Base-by-base conservation (phyloP, 1,140 invertebrate species). In the Lepidotrigona ventralis region DNA sequence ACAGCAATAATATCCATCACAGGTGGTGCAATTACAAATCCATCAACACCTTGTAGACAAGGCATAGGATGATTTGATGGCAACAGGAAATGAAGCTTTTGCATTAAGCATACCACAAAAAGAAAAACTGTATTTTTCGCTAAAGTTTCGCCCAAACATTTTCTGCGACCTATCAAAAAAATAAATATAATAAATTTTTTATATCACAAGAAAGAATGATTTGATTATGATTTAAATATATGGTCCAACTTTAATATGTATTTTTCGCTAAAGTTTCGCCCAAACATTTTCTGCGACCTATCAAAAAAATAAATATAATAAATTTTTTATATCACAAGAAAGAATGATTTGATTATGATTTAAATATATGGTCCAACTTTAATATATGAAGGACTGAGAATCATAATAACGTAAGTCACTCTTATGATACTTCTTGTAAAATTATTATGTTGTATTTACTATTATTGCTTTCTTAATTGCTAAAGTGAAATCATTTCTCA, bases 181-280 rank as follows among this genome's bases (percentile, higher is more conserved):
- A 15, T 68, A 58, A 63, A 70, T 73, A 70, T 66, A 51, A 54
- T 63, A 39, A 26, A 56, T 8, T 46, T 46, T n/a, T 46, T 46
- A 46, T 46, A 39, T 39, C 4, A 39, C 39, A 39, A 39, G 5
- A 39, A 39, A 39, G 6, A 39, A 19, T 12, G 6, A 70, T n/a
- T 23, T 51, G 5, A 70, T 51, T 23, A 19, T 51, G 19, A 46
- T 46, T 46, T 46, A 46, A 46, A 46, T 46, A 46, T 46, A 46
- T 46, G 6, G 6, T n/a, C n/a, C n/a, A n/a, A n/a, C n/a, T n/a
- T n/a, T n/a, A n/a, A n/a, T n/a, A n/a, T 85, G 88, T 93, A 23
- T 93, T 92, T 84, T 82, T 93, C 9, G 95, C 94, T 53, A 95
- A 87, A n/a, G 70, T 90, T 90, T 95, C 94, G 17, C 95, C 95